phyloP scores from a whole-genome alignment of 23 tunicate species.

The Halocynthia roretzi region DNA sequence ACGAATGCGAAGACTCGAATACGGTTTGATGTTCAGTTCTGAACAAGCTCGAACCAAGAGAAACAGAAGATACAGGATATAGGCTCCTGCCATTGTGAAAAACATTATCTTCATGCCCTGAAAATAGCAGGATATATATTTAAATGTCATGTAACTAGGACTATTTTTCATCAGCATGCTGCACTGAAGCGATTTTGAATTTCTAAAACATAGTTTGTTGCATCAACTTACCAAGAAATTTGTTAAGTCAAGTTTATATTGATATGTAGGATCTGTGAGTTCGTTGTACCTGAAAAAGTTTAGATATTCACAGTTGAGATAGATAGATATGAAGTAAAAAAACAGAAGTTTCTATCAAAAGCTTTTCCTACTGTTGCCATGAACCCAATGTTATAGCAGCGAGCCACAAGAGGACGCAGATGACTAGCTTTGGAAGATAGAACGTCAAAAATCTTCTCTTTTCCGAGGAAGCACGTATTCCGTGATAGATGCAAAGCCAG shows the following conservation, averaged over 20 bases:
- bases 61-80: conserved; percentile 70
- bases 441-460: conserved; percentile 43
- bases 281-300: conserved; percentile 63
- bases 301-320: not conserved
- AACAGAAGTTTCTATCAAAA: not conserved
- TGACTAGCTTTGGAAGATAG: conserved; percentile 65
- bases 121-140: not conserved
- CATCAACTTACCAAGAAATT: conserved; percentile 60
- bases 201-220: too few relatives aligned
- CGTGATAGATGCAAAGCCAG: conserved; percentile 85
- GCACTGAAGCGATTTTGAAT: too few relatives aligned
- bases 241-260: conserved; percentile 54
- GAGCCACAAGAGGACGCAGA: conserved; percentile 72
- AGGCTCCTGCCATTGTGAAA: conserved; percentile 55
- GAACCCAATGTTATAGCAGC: conserved; percentile 72
- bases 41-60: conserved; percentile 73
- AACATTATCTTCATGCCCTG: conserved; percentile 91
- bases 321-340: too few relatives aligned
- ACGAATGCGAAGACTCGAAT: conserved; percentile 48
- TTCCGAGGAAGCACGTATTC: conserved; percentile 42
- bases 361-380: conserved; percentile 75
- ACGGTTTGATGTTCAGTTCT: conserved; percentile 74
- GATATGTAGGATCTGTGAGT: conserved; percentile 72
- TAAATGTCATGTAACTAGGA: not conserved
- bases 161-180: too few relatives aligned